Evolutionary conservation across 2,888 invertebrate species (phyloP).

Genomic region (Chesias legatella): DNA sequence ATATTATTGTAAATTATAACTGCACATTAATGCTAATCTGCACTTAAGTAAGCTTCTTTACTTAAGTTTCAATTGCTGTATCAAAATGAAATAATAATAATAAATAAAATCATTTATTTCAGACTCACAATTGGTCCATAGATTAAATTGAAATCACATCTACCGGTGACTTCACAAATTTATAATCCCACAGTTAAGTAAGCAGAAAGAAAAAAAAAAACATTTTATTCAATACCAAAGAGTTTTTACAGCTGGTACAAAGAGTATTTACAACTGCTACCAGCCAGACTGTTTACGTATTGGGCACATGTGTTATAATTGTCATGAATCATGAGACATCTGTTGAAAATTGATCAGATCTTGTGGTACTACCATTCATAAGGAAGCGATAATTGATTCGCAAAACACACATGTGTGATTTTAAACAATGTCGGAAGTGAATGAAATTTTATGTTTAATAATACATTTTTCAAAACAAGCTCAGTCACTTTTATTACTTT

Average conservation of each 20-base stretch:
- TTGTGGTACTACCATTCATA: constrained; percentile 14
- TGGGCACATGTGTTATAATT: constrained; percentile 45
- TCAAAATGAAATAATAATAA: too few species aligned
- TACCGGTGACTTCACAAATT: constrained; percentile 11
- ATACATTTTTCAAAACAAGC: too few species aligned
- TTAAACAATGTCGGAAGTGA: too few species aligned
- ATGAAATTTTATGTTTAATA: too few species aligned
- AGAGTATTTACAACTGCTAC: constrained; percentile 8
- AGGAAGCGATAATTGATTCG: constrained; percentile 1
- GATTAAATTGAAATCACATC: too few species aligned
- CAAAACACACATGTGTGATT: constrained; percentile 2
- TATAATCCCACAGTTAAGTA: constrained; percentile 14
- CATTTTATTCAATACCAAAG: constrained; percentile 40
- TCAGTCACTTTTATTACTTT: too few species aligned
- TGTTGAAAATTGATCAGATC: constrained; percentile 29
- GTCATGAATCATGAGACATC: constrained; percentile 52
- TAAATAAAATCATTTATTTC: too few species aligned
- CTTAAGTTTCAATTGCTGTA: too few species aligned
- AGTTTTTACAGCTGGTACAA: constrained; percentile 21
- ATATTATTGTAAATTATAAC: too few species aligned
- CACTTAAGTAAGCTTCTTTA: too few species aligned
- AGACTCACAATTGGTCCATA: too few species aligned
- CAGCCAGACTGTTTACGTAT: constrained; percentile 42
- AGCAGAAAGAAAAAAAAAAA: constrained; percentile 43
- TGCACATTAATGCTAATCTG: too few species aligned